These are phyloP conservation scores for Metopia argyrocephala DNA, from an alignment of 2,888 invertebrate genomes.

Conservation along the genomic window DNA sequence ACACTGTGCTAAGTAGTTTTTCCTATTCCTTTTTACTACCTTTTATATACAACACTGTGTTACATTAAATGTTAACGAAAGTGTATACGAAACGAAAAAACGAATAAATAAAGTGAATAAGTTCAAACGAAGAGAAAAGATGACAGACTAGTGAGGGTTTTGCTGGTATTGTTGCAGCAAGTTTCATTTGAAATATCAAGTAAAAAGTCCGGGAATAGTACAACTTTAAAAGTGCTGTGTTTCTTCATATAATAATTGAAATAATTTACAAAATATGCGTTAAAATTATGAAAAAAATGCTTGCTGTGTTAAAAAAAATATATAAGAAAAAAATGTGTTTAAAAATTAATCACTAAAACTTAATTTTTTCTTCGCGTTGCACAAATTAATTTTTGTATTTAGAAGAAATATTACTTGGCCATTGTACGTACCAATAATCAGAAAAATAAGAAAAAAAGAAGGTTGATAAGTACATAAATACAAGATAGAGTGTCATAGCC, in stretches of 20 bases:
- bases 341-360: slow-evolving; percentile 9
- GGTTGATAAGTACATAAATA: slow-evolving; percentile 27
- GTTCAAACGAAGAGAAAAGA: slow-evolving; percentile 28
- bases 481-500: slow-evolving; percentile 56
- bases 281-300: slow-evolving; percentile 3
- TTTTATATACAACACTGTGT: slow-evolving; percentile 53
- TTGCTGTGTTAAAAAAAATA: not conserved
- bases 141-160: slow-evolving; percentile 59
- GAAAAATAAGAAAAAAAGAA: slow-evolving; percentile 36
- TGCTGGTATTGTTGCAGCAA: slow-evolving; percentile 54
- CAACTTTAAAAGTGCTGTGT: slow-evolving; percentile 47
- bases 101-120: slow-evolving; percentile 44
- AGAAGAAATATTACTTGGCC: slow-evolving; percentile 42
- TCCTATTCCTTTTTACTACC: slow-evolving; percentile 31
- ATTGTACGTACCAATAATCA: slow-evolving; percentile 36
- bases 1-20: not conserved
- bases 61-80: slow-evolving; percentile 56
- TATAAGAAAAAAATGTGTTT: not conserved
- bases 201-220: slow-evolving; percentile 68
- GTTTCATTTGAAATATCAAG: slow-evolving; percentile 66
- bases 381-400: slow-evolving; percentile 66
- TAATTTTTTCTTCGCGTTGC: slow-evolving; percentile 67
- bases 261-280: slow-evolving; percentile 19
- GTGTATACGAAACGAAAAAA: slow-evolving; percentile 51
- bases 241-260: slow-evolving; percentile 55